Conservation (phyloP, 2,888 invertebrate species). For the Euzetes globulus region DNA sequence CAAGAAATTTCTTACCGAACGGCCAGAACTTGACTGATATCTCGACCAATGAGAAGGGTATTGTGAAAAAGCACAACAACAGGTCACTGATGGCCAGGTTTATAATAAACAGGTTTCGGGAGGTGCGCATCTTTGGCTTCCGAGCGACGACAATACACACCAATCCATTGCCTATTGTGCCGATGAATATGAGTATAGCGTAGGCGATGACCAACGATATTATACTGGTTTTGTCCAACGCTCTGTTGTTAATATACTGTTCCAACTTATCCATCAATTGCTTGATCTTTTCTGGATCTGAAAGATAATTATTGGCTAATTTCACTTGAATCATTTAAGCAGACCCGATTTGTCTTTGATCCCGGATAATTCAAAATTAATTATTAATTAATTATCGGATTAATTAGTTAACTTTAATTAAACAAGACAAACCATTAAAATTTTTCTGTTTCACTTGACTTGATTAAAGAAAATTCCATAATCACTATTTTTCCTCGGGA, state of each 20-base stretch:
- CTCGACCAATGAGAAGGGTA: constrained; percentile 80
- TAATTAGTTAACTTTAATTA: too few relatives aligned
- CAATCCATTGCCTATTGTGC: constrained; percentile 74
- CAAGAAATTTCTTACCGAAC: constrained; percentile 57
- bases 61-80: constrained; percentile 76
- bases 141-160: constrained; percentile 70
- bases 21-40: constrained; percentile 78
- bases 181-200: constrained; percentile 66
- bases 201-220: constrained; percentile 62
- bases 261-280: constrained; percentile 16
- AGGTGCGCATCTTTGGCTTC: constrained; percentile 81
- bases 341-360: too few relatives aligned
- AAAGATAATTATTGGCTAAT: too few relatives aligned
- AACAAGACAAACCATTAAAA: too few relatives aligned
- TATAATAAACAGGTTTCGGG: constrained; percentile 84
- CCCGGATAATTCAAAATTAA: too few relatives aligned
- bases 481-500: too few relatives aligned
- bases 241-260: constrained; percentile 54
- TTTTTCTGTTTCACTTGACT: too few relatives aligned
- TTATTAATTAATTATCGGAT: too few relatives aligned
- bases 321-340: too few relatives aligned
- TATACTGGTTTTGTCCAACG: constrained; percentile 63
- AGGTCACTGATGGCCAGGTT: constrained; percentile 74
- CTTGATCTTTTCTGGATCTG: neutral
- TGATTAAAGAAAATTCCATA: too few relatives aligned